Conservation (phyloP, 2,797 vertebrate genomes). For the Epinephelus coioides region DNA sequence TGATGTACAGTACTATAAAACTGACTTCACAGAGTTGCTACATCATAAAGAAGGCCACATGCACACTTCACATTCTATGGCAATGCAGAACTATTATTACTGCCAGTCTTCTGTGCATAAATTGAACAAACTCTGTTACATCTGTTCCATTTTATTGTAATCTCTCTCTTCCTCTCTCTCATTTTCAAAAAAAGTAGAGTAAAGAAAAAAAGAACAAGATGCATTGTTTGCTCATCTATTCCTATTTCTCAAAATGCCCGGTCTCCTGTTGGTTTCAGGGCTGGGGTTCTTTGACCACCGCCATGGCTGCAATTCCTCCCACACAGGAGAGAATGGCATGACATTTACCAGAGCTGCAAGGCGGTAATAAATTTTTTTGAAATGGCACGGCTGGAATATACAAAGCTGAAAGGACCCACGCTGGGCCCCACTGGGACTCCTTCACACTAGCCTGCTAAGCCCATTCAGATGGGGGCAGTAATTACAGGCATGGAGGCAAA, state of each 20-base stretch:
- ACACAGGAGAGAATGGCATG: slow-evolving; percentile 85
- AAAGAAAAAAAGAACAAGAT: slow-evolving; percentile 49
- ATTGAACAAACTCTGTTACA: slow-evolving; percentile 21
- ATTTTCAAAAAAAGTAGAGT: slow-evolving; percentile 23
- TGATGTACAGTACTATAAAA: background rate
- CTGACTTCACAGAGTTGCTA: background rate
- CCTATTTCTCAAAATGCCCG: slow-evolving; percentile 64
- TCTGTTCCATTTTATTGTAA: slow-evolving; percentile 15
- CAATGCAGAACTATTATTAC: background rate
- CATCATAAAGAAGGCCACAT: background rate
- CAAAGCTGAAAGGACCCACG: slow-evolving; percentile 84
- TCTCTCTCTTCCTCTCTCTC: background rate
- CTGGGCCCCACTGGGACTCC: slow-evolving; percentile 84
- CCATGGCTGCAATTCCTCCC: slow-evolving; percentile 76
- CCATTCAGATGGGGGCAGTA: slow-evolving; percentile 84
- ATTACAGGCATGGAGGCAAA: slow-evolving; percentile 83
- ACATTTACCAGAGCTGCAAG: slow-evolving; percentile 85
- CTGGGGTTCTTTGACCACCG: slow-evolving; percentile 78
- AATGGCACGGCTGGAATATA: slow-evolving; percentile 84
- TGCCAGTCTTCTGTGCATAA: background rate
- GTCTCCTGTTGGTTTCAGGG: slow-evolving; percentile 75
- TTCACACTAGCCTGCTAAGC: slow-evolving; percentile 81
- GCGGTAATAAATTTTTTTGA: slow-evolving; percentile 81
- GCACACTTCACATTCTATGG: slow-evolving; percentile 7
- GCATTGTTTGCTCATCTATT: slow-evolving; percentile 72